phyloP scores from a whole-genome alignment of 2,797 vertebrate genomes.

The Odontamblyopus lacepedii region DNA sequence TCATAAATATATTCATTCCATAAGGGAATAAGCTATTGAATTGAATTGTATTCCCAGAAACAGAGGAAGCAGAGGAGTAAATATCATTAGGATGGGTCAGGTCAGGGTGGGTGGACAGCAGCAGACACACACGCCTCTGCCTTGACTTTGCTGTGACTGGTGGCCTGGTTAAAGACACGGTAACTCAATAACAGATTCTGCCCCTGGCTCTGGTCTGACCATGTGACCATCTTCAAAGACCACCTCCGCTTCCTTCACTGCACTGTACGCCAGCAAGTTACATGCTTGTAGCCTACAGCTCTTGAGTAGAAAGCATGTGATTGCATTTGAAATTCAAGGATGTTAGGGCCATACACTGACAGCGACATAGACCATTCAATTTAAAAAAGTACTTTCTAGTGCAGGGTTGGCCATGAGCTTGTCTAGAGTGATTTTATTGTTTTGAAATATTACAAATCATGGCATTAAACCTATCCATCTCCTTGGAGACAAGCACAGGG shows the following conservation, averaged over 20 bases:
- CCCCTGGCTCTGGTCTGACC: slow-evolving; percentile 32
- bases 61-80: slow-evolving; percentile 10
- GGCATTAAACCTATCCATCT: no score
- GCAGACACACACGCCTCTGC: slow-evolving; percentile 16
- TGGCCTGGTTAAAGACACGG: slow-evolving; percentile 45
- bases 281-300: not conserved
- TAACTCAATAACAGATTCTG: slow-evolving; percentile 56
- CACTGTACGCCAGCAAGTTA: not conserved
- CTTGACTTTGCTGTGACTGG: slow-evolving; percentile 11
- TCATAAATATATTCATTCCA: not conserved
- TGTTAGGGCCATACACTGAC: not conserved
- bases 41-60: not conserved
- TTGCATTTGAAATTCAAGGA: not conserved
- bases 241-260: not conserved
- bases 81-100: slow-evolving; percentile 35
- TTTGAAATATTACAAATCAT: no score
- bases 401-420: no score
- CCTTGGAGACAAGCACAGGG: no score
- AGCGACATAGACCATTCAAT: no score
- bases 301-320: not conserved
- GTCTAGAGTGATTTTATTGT: no score
- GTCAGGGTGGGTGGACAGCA: slow-evolving; percentile 34
- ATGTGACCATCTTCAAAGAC: slow-evolving; percentile 50
- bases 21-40: not conserved
- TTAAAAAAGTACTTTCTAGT: not conserved